Percentiles rank a stretch among this genome's conserved stretches.
Conservation (phyloP, 1,140 invertebrate species). For the Chlorops oryzae region DNA sequence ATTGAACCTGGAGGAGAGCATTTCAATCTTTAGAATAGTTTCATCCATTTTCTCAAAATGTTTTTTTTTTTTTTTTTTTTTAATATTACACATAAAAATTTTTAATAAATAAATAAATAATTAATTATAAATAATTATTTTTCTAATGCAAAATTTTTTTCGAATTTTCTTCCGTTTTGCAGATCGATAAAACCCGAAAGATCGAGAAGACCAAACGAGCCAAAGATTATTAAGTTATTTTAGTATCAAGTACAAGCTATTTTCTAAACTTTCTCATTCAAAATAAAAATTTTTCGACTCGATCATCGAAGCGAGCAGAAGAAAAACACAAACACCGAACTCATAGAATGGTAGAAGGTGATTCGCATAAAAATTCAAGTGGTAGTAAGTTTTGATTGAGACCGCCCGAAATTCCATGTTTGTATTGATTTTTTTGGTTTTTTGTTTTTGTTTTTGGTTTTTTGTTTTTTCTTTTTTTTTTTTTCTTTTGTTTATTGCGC, state of each 20-base stretch:
- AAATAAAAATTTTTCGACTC: slow-evolving; percentile 13
- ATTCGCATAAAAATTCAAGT: slow-evolving; percentile 64
- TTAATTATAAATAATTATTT: slow-evolving; percentile 1
- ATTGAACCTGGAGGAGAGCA: too few relatives aligned
- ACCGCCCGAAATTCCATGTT: neutral
- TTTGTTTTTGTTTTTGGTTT: neutral
- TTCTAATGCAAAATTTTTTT: slow-evolving; percentile 3
- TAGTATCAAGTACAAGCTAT: too few relatives aligned
- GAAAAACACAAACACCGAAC: slow-evolving; percentile 48
- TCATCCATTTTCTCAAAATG: too few relatives aligned
- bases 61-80: neutral
- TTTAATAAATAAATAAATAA: too few relatives aligned
- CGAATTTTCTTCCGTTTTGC: slow-evolving; percentile 4
- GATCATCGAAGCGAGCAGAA: slow-evolving; percentile 18
- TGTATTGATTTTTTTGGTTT: neutral
- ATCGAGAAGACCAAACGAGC: too few relatives aligned
- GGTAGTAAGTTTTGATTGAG: slow-evolving; percentile 61
- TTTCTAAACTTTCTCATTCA: too few relatives aligned
- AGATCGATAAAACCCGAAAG: slow-evolving; percentile 13
- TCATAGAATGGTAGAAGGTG: slow-evolving; percentile 76
- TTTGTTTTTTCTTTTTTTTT: slow-evolving; percentile 1
- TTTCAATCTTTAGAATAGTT: too few relatives aligned
- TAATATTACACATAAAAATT: neutral
- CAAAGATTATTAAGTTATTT: too few relatives aligned
- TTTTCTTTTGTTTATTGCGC: slow-evolving; percentile 6